Base-by-base conservation (phyloP, 1,140 invertebrate species). In the Dermatophagoides farinae region DNA sequence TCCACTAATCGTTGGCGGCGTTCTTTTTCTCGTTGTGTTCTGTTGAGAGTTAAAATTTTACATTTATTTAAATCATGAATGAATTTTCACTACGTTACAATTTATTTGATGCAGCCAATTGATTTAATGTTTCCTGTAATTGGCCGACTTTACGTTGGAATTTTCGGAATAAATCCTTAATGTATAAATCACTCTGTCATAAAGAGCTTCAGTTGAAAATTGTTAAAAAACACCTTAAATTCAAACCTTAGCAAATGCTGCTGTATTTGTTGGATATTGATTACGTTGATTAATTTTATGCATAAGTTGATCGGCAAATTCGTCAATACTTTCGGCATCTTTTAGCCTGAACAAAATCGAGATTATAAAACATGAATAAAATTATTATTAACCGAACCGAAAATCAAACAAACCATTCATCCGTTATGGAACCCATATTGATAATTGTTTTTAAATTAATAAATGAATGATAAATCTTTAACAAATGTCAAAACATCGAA, bases 11-110 rank as follows among this genome's bases (percentile, higher is more conserved):
- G 64, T 55, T 73, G 71, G 47, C 72, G 55, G 41, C 72, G 53
- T 40, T 74, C 71, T 25, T 70, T 67, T 62, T 74, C 72, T 46
- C 69, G 64, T 60, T 70, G 69, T 46, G 71, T 72, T 59, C 72
- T 73, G 23, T 9, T 22, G 18, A 51, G 18, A 51, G 12, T 10
- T 22, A 31, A 51, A 51, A 31, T 51, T 51, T 10, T 20, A 51
- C 12, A 43, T 43, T 43, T n/a, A 43, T 43, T 11, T 43, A 43
- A 10, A 43, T 43, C 10, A 11, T 43, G 10, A 11, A n/a, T 43
- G 10, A 43, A 43, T 41, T 41, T 41, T 41, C 40, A 41, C 14
- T 2, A n/a, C 5, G 1, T 60, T 47, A 60, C 58, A 60, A 23
- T 60, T 23, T 10, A 52, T 47, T 60, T 14, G 23, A 6, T n/a